Base-by-base conservation (phyloP, 2,797 vertebrate species). In the Dendrocincla fuliginosa region DNA sequence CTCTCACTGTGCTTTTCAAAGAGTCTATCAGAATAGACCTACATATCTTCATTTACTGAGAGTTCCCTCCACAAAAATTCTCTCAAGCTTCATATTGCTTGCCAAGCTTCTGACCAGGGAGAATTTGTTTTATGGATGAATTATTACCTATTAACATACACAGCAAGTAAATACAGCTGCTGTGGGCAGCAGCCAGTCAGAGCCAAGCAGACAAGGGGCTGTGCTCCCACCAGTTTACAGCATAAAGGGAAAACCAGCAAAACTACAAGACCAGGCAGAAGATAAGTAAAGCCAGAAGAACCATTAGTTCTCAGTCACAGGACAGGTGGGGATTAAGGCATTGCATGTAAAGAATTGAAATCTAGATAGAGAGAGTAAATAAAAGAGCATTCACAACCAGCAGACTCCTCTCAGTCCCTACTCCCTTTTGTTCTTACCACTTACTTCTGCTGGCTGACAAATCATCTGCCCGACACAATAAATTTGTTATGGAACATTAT, bases 401-500 rank as follows among this genome's bases (percentile, higher is more conserved):
- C 70, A 91, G 78, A 53, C 8, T 87, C 65, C 71, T 91, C 68
- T 91, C 88, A 23, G 53, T 53, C 53, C 56, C 84, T 85, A n/a
- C 55, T 35, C 75, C 71, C 89, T 95, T 96, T 96, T 89, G 84
- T 93, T 96, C 87, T 73, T 89, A 65, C 59, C 49, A 13, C 87
- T 88, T 95, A 91, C 84, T 96, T 97, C 84, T 93, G 93, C 90
- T 68, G 84, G 61, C 87, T 94, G 92, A 97, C 95, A 97, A 96
- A 96, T 97, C 96, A 97, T 97, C 94, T 97, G 91, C 86, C 74
- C 0, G 6, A 78, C 93, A 96, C 90, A 95, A 96, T 97, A 97
- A 97, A 97, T 97, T 97, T 97, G 97, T 95, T 96, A 94, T 95
- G 96, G 96, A 97, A 97, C 97, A 97, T 97, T 97, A 97, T 97